Evolutionary conservation across 2,888 invertebrate species (phyloP).

Genomic region (Gastracanthus pulcherrimus): DNA sequence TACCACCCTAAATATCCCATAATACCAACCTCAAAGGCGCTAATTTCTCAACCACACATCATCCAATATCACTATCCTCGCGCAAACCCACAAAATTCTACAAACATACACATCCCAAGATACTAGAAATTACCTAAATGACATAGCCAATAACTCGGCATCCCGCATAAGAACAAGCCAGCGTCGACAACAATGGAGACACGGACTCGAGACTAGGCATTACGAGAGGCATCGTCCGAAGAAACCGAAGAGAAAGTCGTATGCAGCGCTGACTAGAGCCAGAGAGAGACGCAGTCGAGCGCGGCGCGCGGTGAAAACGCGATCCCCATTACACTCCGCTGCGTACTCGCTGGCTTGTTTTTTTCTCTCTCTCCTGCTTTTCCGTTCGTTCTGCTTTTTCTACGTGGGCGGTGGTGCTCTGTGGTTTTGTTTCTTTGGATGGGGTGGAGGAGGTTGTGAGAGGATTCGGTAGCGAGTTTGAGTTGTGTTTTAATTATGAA

Average conservation of each 20-base stretch:
- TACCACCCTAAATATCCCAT: too few relatives aligned
- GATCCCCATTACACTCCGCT: background rate
- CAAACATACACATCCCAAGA: too few relatives aligned
- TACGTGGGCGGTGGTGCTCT: background rate
- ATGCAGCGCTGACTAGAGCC: background rate
- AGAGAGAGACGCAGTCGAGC: conserved; percentile 32
- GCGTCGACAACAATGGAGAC: background rate
- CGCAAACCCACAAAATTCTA: too few relatives aligned
- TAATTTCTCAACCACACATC: too few relatives aligned
- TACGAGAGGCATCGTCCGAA: background rate
- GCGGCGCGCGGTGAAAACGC: conserved; percentile 39
- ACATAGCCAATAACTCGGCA: background rate
- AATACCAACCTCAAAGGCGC: too few relatives aligned
- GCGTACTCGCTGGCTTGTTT: background rate
- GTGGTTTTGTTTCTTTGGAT: background rate
- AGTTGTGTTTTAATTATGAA: too few relatives aligned
- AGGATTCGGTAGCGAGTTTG: too few relatives aligned
- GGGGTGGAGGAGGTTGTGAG: too few relatives aligned
- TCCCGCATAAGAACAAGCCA: background rate
- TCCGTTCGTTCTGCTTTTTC: background rate
- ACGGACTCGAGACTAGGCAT: background rate
- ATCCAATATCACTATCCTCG: too few relatives aligned
- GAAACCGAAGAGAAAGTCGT: conserved; percentile 29
- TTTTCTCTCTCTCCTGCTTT: background rate
- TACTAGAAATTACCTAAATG: too few relatives aligned